Conservation (phyloP, 2,113 vertebrate species). For the Stegostoma tigrinum region DNA sequence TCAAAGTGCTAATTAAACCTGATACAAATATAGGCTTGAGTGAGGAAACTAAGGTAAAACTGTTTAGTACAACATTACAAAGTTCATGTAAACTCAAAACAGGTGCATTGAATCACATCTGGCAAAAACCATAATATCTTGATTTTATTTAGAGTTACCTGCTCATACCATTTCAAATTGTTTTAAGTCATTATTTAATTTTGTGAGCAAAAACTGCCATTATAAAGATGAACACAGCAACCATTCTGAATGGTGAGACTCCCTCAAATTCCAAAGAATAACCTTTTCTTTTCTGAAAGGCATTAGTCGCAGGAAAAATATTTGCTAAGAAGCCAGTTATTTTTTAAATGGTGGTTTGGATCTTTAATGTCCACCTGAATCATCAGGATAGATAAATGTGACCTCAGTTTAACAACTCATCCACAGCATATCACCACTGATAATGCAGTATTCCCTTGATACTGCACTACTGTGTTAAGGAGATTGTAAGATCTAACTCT, state of each 20-base stretch:
- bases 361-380: neutral
- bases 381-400: neutral
- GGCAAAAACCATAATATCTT: conserved; percentile 9
- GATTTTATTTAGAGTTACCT: conserved; percentile 15
- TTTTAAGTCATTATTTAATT: conserved; percentile 15
- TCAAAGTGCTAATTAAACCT: neutral
- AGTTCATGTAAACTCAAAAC: neutral
- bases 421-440: neutral
- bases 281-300: neutral
- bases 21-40: neutral
- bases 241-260: neutral
- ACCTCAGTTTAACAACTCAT: neutral
- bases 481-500: conserved; percentile 3
- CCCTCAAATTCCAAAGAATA: neutral
- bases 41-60: too few relatives aligned
- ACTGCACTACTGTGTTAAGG: neutral
- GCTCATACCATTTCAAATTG: conserved; percentile 13
- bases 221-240: conserved; percentile 5
- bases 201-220: neutral
- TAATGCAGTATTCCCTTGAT: conserved; percentile 7
- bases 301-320: neutral
- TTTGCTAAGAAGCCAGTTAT: neutral
- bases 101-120: neutral
- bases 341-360: neutral
- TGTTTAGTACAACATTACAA: neutral